Percentiles rank a stretch among this genome's conserved stretches.
Evolutionary conservation across 2,888 invertebrate genomes (phyloP).

Genomic region (Scaptomyza caliginosa): DNA sequence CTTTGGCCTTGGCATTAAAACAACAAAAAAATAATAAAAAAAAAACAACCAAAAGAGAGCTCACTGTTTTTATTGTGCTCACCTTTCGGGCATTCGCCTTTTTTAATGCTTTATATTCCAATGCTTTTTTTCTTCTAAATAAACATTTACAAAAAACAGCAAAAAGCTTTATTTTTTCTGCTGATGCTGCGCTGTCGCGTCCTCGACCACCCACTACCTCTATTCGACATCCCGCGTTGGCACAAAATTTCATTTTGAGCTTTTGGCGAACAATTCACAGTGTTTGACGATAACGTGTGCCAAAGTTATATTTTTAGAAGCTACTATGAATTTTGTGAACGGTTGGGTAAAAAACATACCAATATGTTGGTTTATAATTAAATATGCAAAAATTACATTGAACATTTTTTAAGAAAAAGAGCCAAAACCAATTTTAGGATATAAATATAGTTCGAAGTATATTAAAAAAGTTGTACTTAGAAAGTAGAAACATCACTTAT

Average conservation of each 20-base stretch:
- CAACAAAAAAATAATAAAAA: slow-evolving; percentile 37
- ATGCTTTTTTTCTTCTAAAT: slow-evolving; percentile 54
- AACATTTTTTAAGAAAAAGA: not conserved
- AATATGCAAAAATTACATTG: not conserved
- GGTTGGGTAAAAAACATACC: not conserved
- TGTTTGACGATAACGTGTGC: slow-evolving; percentile 54
- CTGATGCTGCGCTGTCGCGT: slow-evolving; percentile 50
- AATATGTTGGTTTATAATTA: not conserved
- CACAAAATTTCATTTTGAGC: slow-evolving; percentile 67
- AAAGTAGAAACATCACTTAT: slow-evolving; percentile 30
- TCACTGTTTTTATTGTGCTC: slow-evolving; percentile 55
- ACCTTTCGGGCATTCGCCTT: slow-evolving; percentile 61
- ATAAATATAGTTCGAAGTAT: not conserved
- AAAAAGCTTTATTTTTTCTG: slow-evolving; percentile 66
- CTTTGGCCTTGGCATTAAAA: slow-evolving; percentile 58
- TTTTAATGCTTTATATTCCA: slow-evolving; percentile 9
- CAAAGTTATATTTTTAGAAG: slow-evolving; percentile 37
- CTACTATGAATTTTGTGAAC: slow-evolving; percentile 2
- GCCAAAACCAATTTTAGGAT: not conserved
- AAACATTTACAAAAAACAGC: slow-evolving; percentile 76
- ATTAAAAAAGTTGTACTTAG: slow-evolving; percentile 10
- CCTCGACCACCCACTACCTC: slow-evolving; percentile 5
- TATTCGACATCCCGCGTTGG: slow-evolving; percentile 22
- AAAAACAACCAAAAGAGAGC: slow-evolving; percentile 26
- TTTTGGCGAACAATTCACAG: slow-evolving; percentile 54